Percentiles rank a stretch among this genome's conserved stretches.
Conservation (phyloP, 2,888 invertebrate genomes). For the Ichneumon xanthorius region DNA sequence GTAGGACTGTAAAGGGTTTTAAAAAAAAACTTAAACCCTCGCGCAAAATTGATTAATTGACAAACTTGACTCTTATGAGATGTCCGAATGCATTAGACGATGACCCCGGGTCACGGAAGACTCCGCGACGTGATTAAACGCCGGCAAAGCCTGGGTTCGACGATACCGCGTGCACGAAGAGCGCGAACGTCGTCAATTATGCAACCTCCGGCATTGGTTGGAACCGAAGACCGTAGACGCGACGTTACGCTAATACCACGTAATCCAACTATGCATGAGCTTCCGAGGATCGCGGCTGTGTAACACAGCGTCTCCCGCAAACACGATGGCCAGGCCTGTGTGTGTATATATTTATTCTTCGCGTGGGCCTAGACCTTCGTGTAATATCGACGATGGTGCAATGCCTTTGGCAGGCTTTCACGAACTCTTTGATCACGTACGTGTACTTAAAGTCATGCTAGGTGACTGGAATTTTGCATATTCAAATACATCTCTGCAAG, state of each 20-base stretch:
- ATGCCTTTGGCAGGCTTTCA: conserved; percentile 49
- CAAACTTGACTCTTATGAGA: not conserved
- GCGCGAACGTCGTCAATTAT: conserved; percentile 58
- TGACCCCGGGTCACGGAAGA: conserved; percentile 42
- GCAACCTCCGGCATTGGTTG: conserved; percentile 61
- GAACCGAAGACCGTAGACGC: conserved; percentile 53
- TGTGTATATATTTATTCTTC: conserved; percentile 51
- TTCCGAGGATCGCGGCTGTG: conserved; percentile 51
- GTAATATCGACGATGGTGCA: conserved; percentile 60
- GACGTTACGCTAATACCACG: conserved; percentile 58
- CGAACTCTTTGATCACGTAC: conserved; percentile 35
- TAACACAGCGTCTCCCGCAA: conserved; percentile 1
- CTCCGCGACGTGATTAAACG: conserved; percentile 54
- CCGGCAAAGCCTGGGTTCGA: conserved; percentile 45
- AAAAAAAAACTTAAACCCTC: not conserved
- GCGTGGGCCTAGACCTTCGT: conserved; percentile 67
- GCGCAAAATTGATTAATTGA: conserved; percentile 8
- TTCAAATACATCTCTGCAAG: not conserved
- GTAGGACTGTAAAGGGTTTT: not conserved
- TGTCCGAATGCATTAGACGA: conserved; percentile 13
- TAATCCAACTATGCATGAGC: conserved; percentile 60
- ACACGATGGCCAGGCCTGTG: conserved; percentile 27
- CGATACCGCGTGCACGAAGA: conserved; percentile 28
- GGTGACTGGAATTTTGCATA: not conserved
- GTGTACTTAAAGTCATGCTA: not conserved